Percentiles rank a stretch among this genome's conserved stretches.
phyloP scores from a whole-genome alignment of 2,888 invertebrate genomes.

The Chalcis sispes region DNA sequence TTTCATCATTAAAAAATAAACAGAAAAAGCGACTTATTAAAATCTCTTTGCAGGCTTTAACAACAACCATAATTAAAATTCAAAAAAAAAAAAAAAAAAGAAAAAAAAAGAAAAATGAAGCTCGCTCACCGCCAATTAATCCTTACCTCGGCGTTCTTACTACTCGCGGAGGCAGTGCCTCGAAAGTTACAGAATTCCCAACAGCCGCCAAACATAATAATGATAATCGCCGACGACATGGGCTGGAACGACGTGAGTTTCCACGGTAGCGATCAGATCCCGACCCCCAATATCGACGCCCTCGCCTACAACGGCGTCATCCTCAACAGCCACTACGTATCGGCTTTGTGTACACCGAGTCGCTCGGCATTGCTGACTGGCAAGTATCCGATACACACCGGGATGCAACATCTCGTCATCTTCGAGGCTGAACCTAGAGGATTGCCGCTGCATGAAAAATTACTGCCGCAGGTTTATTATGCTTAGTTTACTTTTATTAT shows the following conservation, averaged over 20 bases:
- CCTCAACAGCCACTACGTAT: conserved; percentile 90
- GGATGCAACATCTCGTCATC: conserved; percentile 85
- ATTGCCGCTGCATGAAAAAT: conserved; percentile 81
- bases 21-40: too few species aligned
- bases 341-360: conserved; percentile 90
- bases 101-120: not conserved
- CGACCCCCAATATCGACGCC: conserved; percentile 92
- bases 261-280: conserved; percentile 90
- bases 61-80: not conserved
- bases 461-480: conserved; percentile 80
- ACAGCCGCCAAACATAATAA: conserved; percentile 65
- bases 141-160: too few species aligned
- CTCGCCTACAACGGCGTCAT: conserved; percentile 90
- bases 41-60: not conserved
- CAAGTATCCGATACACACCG: conserved; percentile 89
- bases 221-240: conserved; percentile 75
- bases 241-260: conserved; percentile 95
- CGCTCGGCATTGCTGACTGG: conserved; percentile 89
- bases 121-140: too few species aligned
- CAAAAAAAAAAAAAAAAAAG: not conserved
- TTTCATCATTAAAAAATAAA: too few species aligned
- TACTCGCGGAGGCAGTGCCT: not conserved
- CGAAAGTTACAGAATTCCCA: not conserved
- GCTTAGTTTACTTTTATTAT: not conserved
- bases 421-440: conserved; percentile 83